Percentiles rank a stretch among this genome's conserved stretches.
These are phyloP conservation scores for Hirundichthys speculiger DNA, from an alignment of 2,113 vertebrate genomes.

Conservation along the genomic window DNA sequence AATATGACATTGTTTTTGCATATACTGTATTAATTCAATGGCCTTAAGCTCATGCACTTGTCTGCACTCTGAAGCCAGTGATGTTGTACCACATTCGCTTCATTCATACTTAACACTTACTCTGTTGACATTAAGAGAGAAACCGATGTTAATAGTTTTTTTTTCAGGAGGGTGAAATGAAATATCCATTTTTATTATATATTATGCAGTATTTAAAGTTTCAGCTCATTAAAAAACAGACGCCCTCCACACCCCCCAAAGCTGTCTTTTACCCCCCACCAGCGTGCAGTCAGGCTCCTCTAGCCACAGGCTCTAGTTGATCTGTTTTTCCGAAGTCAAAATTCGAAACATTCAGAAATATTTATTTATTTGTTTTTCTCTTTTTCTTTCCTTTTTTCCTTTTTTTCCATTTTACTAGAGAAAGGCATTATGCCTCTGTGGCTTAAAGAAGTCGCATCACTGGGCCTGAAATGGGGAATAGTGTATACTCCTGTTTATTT, in stretches of 20 bases:
- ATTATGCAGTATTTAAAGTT: slow-evolving; percentile 99
- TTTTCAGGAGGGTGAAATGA: slow-evolving; percentile 95
- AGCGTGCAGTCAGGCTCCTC: slow-evolving; percentile 85
- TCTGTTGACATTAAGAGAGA: slow-evolving; percentile 94
- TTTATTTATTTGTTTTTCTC: slow-evolving; percentile 76
- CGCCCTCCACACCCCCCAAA: slow-evolving; percentile 89
- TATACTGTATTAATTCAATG: slow-evolving; percentile 39
- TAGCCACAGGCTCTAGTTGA: slow-evolving; percentile 88
- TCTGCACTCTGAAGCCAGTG: slow-evolving; percentile 37
- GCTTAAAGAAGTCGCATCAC: slow-evolving; percentile 48
- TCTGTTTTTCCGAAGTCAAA: slow-evolving; percentile 82
- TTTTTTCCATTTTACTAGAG: too few relatives aligned
- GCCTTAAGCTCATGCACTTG: slow-evolving; percentile 42
- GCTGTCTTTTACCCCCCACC: slow-evolving; percentile 90
- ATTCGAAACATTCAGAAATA: slow-evolving; percentile 75
- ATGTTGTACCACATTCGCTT: slow-evolving; percentile 70
- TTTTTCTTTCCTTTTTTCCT: slow-evolving; percentile 61
- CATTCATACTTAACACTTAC: slow-evolving; percentile 92
- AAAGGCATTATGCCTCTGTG: slow-evolving; percentile 55
- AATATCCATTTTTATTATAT: slow-evolving; percentile 99
- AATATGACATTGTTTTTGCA: slow-evolving; percentile 32
- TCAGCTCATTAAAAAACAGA: slow-evolving; percentile 99
- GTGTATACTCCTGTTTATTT: slow-evolving; percentile 18
- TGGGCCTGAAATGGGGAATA: slow-evolving; percentile 34
- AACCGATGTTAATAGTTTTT: slow-evolving; percentile 96